Evolutionary conservation across 2,888 invertebrate species (phyloP).

Genomic region (Orthosia gothica): DNA sequence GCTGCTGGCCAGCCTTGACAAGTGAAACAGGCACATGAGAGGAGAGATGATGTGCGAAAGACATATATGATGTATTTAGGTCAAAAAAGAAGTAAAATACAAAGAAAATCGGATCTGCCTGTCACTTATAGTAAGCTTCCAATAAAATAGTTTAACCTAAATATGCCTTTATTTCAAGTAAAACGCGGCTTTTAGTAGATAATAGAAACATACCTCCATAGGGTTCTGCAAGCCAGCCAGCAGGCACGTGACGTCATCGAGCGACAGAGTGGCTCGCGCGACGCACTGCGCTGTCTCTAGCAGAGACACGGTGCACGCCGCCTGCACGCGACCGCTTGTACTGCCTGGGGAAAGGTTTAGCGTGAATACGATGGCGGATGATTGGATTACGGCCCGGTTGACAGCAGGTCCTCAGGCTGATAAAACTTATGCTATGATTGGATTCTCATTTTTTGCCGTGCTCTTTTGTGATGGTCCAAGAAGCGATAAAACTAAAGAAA

Average conservation of each 20-base stretch:
- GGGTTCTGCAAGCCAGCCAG: slow-evolving; percentile 95
- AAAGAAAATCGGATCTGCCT: background rate
- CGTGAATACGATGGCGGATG: background rate
- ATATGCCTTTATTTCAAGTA: background rate
- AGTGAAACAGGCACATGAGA: too few species aligned
- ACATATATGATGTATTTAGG: too few species aligned
- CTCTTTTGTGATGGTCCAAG: too few species aligned
- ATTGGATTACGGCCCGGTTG: too few species aligned
- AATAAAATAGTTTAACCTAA: background rate
- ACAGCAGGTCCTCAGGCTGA: too few species aligned
- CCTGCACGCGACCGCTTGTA: slow-evolving; percentile 94
- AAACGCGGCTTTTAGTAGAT: background rate
- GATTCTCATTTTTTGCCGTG: too few species aligned
- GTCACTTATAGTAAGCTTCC: background rate
- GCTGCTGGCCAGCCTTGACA: too few species aligned
- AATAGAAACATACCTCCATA: slow-evolving; percentile 81
- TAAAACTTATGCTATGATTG: too few species aligned
- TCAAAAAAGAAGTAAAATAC: background rate
- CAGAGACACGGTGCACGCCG: slow-evolving; percentile 95
- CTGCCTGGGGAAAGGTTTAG: slow-evolving; percentile 82
- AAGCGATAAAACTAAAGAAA: too few species aligned
- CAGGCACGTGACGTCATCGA: slow-evolving; percentile 95
- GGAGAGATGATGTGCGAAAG: too few species aligned
- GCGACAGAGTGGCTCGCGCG: slow-evolving; percentile 92
- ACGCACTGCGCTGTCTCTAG: slow-evolving; percentile 95